Conservation (phyloP, 2,888 invertebrate species). For the Apodemia mormo region DNA sequence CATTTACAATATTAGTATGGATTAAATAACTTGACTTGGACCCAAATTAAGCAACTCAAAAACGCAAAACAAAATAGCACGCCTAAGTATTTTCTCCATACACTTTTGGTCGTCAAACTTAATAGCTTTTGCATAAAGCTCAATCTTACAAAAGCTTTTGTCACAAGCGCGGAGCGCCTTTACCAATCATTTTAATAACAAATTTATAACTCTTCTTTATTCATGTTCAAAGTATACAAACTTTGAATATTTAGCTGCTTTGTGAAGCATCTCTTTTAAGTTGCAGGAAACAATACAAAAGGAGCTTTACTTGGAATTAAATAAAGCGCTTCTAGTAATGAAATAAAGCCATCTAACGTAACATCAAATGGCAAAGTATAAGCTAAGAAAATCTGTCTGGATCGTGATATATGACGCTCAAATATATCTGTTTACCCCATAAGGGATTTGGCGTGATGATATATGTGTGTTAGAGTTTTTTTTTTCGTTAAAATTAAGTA, state of each 20-base stretch:
- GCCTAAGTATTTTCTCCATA: too few relatives aligned
- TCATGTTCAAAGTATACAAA: constrained; percentile 13
- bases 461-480: too few relatives aligned
- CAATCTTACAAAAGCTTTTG: constrained; percentile 14
- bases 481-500: too few relatives aligned
- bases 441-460: too few relatives aligned
- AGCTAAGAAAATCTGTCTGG: too few relatives aligned
- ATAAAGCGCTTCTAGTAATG: background rate
- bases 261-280: background rate
- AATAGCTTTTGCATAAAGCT: background rate
- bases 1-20: too few relatives aligned
- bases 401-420: too few relatives aligned
- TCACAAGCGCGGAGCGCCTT: background rate
- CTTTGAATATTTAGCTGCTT: background rate
- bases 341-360: background rate
- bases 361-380: background rate
- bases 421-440: too few relatives aligned
- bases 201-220: constrained; percentile 9
- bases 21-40: too few relatives aligned
- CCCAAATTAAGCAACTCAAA: too few relatives aligned
- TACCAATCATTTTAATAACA: constrained; percentile 5
- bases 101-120: background rate
- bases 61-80: too few relatives aligned
- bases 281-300: background rate
- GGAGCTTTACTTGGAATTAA: background rate